Conservation (phyloP, 2,888 invertebrate genomes). For the Hydropsyche betteni region DNA sequence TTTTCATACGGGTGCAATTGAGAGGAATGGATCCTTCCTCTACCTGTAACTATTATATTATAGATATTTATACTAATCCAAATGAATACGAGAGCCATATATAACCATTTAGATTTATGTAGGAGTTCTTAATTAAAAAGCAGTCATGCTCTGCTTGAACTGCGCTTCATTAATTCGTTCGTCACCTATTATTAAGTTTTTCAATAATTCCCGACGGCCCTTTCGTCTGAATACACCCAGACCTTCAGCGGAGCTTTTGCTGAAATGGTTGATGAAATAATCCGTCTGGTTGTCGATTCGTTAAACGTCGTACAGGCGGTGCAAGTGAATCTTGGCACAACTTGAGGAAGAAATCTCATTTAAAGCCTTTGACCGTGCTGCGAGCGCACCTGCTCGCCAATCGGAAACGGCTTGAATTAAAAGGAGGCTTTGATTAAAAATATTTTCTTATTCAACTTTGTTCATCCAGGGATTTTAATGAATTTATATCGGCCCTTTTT, state of each 20-base stretch:
- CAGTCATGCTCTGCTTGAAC: too few species aligned
- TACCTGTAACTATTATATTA: too few species aligned
- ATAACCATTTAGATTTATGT: too few species aligned
- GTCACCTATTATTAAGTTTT: conserved; percentile 10
- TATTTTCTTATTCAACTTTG: conserved; percentile 47
- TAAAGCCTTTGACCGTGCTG: conserved; percentile 41
- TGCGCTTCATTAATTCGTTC: too few species aligned
- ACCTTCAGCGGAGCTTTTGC: conserved; percentile 1
- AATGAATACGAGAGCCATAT: too few species aligned
- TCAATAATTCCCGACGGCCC: conserved; percentile 2
- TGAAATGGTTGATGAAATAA: conserved; percentile 9
- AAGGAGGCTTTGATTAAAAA: conserved; percentile 49
- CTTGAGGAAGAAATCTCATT: conserved; percentile 44
- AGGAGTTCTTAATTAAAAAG: too few species aligned
- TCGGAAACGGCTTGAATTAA: conserved; percentile 49
- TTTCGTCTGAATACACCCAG: neutral
- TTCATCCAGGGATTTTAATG: conserved; percentile 47
- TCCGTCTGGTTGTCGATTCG: conserved; percentile 11
- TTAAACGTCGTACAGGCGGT: conserved; percentile 19
- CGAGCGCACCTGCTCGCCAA: conserved; percentile 47
- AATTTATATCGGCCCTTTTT: conserved; percentile 37
- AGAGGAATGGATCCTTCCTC: neutral
- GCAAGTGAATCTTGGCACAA: conserved; percentile 1
- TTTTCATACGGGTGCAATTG: conserved; percentile 19
- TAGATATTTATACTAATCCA: too few species aligned